Percentiles rank a stretch among this genome's conserved stretches.
phyloP scores from a whole-genome alignment of 2,888 invertebrate species.

The Temnothorax rugatulus region DNA sequence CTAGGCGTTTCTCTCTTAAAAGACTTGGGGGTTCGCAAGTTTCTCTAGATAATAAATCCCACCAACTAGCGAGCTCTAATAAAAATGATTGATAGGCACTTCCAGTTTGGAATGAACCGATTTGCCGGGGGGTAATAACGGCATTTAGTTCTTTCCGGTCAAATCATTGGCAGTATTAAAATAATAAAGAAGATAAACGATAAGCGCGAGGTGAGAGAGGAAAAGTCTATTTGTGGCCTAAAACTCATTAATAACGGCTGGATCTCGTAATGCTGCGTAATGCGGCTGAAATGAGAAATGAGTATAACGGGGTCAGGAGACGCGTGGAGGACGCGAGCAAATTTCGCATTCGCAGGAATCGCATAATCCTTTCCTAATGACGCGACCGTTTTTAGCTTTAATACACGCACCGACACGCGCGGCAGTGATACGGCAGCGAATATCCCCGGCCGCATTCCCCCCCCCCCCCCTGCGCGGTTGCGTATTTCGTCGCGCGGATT shows the following conservation, averaged over 20 bases:
- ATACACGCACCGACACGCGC: slow-evolving; percentile 63
- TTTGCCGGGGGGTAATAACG: not conserved
- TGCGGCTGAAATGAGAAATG: slow-evolving; percentile 74
- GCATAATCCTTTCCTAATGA: slow-evolving; percentile 80
- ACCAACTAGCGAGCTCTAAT: not conserved
- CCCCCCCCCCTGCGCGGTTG: not conserved
- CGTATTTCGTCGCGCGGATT: slow-evolving; percentile 47
- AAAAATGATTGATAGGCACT: slow-evolving; percentile 24
- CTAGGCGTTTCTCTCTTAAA: not conserved
- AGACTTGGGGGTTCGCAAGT: not conserved
- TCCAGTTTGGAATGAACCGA: not conserved
- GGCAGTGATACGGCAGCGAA: slow-evolving; percentile 53
- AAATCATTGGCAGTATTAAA: slow-evolving; percentile 33
- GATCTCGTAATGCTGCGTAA: slow-evolving; percentile 71
- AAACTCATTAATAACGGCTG: slow-evolving; percentile 75
- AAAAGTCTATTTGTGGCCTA: slow-evolving; percentile 56
- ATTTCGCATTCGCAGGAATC: slow-evolving; percentile 66
- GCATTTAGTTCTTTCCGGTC: not conserved
- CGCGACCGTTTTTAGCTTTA: slow-evolving; percentile 75
- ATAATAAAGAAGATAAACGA: slow-evolving; percentile 33
- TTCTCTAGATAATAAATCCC: not conserved
- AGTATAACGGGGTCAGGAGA: slow-evolving; percentile 73
- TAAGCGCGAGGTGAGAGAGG: not conserved
- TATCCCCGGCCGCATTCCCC: slow-evolving; percentile 9
- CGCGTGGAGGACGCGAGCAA: slow-evolving; percentile 56